Conservation (phyloP, 2,797 vertebrate species). For the Anguilla marmorata region DNA sequence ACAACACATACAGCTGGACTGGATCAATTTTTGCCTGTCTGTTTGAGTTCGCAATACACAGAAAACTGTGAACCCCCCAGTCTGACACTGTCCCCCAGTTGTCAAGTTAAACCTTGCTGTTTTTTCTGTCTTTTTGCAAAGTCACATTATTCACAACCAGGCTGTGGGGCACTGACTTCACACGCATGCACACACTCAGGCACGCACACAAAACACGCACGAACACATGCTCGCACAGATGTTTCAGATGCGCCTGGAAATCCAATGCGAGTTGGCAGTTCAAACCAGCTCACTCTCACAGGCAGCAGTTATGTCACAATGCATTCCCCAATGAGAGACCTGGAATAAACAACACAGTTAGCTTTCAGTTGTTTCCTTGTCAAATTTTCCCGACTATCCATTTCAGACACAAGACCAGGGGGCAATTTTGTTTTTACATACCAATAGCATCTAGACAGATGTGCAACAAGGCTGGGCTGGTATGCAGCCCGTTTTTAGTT, state of each 20-base stretch:
- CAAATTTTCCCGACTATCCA: not conserved
- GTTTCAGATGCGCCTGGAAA: not conserved
- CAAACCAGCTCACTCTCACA: not conserved
- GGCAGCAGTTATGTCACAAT: not conserved
- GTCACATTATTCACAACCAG: slow-evolving; percentile 21
- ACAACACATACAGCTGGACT: not conserved
- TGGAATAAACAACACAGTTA: not conserved
- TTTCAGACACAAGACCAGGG: not conserved
- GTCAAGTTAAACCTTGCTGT: not conserved
- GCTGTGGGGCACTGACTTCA: not conserved
- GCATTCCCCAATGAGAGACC: not conserved
- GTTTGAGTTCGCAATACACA: not conserved
- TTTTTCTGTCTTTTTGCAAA: slow-evolving; percentile 13
- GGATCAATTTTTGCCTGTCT: not conserved
- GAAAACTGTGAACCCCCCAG: not conserved
- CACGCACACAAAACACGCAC: not conserved
- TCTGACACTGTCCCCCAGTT: not conserved
- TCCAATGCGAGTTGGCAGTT: not conserved
- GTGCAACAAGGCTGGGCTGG: not conserved
- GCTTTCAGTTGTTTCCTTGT: not conserved
- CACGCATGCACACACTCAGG: not conserved
- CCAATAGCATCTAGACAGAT: not conserved
- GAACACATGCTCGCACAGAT: not conserved
- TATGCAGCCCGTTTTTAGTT: not conserved
- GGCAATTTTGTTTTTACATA: not conserved